Percentiles rank a stretch among this genome's conserved stretches.
Conservation (phyloP, 2,888 invertebrate genomes). For the Clitarchus hookeri region DNA sequence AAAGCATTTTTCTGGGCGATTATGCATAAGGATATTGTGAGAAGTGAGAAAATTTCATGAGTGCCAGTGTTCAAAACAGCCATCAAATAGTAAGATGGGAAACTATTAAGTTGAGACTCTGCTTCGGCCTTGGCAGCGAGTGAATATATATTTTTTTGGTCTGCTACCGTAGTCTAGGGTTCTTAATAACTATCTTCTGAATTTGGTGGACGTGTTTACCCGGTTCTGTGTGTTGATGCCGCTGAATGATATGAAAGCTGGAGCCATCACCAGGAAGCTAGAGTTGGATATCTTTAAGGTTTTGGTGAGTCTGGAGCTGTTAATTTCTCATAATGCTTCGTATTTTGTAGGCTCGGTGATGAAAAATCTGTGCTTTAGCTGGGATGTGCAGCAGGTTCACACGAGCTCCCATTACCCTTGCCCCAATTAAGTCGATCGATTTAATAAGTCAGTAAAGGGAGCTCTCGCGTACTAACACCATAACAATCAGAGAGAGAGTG, state of each 20-base stretch:
- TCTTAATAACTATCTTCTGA: background rate
- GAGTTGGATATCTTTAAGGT: background rate
- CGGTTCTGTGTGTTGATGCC: background rate
- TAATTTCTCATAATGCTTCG: background rate
- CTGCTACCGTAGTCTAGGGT: background rate
- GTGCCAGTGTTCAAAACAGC: too few species aligned
- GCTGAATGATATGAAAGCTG: background rate
- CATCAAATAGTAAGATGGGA: too few species aligned
- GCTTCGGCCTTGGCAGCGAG: background rate
- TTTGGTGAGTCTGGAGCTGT: background rate
- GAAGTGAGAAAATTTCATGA: too few species aligned
- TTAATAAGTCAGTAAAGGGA: too few species aligned
- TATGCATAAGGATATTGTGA: too few species aligned
- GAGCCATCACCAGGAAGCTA: background rate
- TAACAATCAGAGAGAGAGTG: too few species aligned
- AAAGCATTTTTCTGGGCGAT: too few species aligned
- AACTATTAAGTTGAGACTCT: background rate
- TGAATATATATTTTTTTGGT: background rate
- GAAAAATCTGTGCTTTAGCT: background rate
- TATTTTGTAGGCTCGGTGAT: background rate
- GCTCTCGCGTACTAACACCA: too few species aligned
- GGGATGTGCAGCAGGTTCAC: background rate
- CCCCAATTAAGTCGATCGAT: too few species aligned
- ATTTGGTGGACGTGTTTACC: background rate
- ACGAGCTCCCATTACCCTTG: background rate